Evolutionary conservation across 2,797 vertebrate genomes (phyloP), one percentile per base, ranked within the genome.

Genomic region (Cetoscarus ocellatus): DNA sequence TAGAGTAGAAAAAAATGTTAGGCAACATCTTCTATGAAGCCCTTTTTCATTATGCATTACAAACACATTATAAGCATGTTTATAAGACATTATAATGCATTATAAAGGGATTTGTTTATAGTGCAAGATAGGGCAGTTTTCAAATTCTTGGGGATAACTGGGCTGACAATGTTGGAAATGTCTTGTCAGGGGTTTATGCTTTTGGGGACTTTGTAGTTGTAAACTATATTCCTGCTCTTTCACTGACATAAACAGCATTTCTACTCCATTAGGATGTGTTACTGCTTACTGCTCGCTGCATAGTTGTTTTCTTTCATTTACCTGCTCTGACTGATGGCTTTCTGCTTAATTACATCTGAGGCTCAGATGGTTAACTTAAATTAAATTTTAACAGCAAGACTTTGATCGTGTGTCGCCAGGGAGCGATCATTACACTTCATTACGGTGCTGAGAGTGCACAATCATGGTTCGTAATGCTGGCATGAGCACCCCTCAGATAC

Each of bases 291-390:
- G 27, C 59, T 1, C 11, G 5, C 34, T 17, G 2, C 8, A 19
- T 34, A n/a, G 18, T 17, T 49, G 11, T 36, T 49, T 13, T 52
- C 18, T 53, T 40, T 48, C 13, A 2, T 3, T 27, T 15, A 17
- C 44, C 55, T 67, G 18, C 50, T n/a, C 42, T 27, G 38, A 53
- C n/a, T 14, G 43, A 47, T 47, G 53, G 17, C 34, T 54, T 56
- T 70, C 18, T 56, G 43, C 40, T 54, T 62, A 34, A 77, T 77
- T 45, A 50, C 58, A 54, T 70, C 59, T 42, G 34, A 67, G 15
- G 14, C 42, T 38, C 14, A 59, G 42, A 10, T 43, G 47, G 17
- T 55, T 18, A 42, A 47, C 13, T 13, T 19, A 4, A 62, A 78
- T 13, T 51, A 3, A 65, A 52, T 69, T 56, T 9, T 10, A 45